Conservation (phyloP, 2,888 invertebrate genomes). For the Aphidius colemani region DNA sequence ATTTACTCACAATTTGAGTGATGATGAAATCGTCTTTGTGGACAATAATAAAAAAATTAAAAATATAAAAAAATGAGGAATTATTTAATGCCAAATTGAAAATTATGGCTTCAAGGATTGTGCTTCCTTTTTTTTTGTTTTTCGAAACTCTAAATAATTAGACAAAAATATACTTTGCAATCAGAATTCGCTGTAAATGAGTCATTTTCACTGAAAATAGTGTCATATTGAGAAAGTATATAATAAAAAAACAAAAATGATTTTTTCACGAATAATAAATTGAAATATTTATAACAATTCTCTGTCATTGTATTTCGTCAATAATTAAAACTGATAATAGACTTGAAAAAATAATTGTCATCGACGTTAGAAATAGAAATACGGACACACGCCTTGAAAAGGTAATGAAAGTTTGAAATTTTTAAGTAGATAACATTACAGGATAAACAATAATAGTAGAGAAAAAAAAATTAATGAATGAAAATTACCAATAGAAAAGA, state of each 20-base stretch:
- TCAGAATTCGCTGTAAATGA: conserved; percentile 20
- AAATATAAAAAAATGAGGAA: conserved; percentile 10
- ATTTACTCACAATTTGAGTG: conserved; percentile 12
- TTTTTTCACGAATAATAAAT: too few species aligned
- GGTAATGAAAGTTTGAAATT: conserved; percentile 17
- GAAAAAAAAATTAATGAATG: neutral
- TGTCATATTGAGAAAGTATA: neutral
- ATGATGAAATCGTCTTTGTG: conserved; percentile 34
- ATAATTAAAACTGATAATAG: too few species aligned
- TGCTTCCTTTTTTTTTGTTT: conserved; percentile 34
- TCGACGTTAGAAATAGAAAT: neutral
- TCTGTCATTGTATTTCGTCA: too few species aligned
- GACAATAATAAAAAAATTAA: conserved; percentile 32
- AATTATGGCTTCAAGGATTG: conserved; percentile 30
- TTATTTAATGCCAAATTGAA: conserved; percentile 17
- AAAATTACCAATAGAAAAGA: conserved; percentile 18
- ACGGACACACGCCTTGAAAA: conserved; percentile 9
- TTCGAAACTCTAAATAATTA: conserved; percentile 32
- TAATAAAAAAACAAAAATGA: neutral
- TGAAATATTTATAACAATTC: too few species aligned
- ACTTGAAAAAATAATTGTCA: too few species aligned
- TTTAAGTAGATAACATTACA: neutral
- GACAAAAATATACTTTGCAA: conserved; percentile 25
- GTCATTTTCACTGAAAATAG: conserved; percentile 11
- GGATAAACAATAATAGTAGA: neutral